Base-by-base conservation (phyloP, 1,140 invertebrate genomes). In the Batillaria attramentaria region DNA sequence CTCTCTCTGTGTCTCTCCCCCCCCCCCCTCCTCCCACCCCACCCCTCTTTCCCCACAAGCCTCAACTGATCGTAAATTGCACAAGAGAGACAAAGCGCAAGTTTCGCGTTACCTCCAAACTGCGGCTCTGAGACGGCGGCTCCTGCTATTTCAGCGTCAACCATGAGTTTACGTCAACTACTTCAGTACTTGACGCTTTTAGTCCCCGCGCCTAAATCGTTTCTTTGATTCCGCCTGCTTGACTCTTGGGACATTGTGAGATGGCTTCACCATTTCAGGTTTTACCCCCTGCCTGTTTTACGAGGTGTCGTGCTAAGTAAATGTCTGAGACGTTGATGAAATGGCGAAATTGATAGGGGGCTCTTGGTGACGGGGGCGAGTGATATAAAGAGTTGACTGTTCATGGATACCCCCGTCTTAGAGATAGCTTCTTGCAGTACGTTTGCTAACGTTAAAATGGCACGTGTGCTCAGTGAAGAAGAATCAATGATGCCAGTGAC, bases 101-200 rank as follows among this genome's bases (percentile, higher is more conserved):
- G 57, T 8, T 37, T 75, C 73, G 54, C 54, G 73, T 75, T 75
- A 57, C 54, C 57, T 62, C 73, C 37, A 39, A 75, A 62, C 54
- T 60, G 54, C 54, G 54, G 35, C 16, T 60, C 37, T 4, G 57
- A 57, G 54, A 41, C 57, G 73, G 62, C 54, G 57, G n/a, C n/a
- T n/a, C n/a, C 54, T 57, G 73, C 60, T 75, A 57, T 75, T 62
- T 75, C 73, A 75, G 62, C 57, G 73, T 75, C 73, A 75, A 39
- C 73, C 35, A 24, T 62, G 57, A 31, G 35, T 62, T 75, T 42
- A 39, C 73, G 73, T 43, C 54, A 57, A 62, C 73, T 37, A 75
- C 54, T 43, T 39, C 50, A 62, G 54, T 37, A 75, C 54, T 60
- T 42, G 24, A 42, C 57, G 73, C 73, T 75, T 42, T 57, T 62